Evolutionary conservation across 2,113 vertebrate genomes (phyloP).

Genomic region (Phalacrocorax carbo): DNA sequence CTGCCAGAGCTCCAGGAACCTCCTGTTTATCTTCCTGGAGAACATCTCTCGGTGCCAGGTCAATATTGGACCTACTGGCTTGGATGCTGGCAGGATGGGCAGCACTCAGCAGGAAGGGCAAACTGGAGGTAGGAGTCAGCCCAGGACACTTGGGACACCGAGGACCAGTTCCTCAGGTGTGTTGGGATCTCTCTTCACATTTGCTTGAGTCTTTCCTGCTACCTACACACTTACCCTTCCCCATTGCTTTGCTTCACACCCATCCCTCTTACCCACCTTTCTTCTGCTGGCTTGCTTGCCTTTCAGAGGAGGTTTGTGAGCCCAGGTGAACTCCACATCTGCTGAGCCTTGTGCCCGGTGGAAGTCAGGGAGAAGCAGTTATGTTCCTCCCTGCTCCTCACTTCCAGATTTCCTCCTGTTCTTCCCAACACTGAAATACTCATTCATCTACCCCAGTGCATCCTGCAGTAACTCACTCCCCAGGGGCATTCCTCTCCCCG

Average conservation of each 20-base stretch:
- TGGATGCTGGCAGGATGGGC: neutral
- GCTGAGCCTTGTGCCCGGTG: neutral
- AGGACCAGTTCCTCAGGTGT: neutral
- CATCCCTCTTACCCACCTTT: neutral
- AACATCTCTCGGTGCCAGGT: neutral
- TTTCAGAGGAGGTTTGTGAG: neutral
- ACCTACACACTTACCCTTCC: neutral
- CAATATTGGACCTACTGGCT: neutral
- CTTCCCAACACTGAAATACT: neutral
- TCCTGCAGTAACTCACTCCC: neutral
- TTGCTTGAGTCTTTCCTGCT: neutral
- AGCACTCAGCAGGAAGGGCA: neutral
- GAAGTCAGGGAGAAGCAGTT: neutral
- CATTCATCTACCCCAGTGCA: neutral
- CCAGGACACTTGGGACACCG: neutral
- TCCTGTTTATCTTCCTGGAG: conserved; percentile 52
- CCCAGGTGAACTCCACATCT: neutral
- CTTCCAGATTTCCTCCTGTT: neutral
- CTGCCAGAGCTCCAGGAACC: neutral
- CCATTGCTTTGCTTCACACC: neutral
- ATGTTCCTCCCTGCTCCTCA: neutral
- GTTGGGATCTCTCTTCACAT: neutral
- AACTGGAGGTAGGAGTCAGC: neutral
- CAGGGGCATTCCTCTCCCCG: neutral
- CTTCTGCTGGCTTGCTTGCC: neutral